Evolutionary conservation across 2,888 invertebrate genomes (phyloP).

Genomic region (Tenodera sinensis): DNA sequence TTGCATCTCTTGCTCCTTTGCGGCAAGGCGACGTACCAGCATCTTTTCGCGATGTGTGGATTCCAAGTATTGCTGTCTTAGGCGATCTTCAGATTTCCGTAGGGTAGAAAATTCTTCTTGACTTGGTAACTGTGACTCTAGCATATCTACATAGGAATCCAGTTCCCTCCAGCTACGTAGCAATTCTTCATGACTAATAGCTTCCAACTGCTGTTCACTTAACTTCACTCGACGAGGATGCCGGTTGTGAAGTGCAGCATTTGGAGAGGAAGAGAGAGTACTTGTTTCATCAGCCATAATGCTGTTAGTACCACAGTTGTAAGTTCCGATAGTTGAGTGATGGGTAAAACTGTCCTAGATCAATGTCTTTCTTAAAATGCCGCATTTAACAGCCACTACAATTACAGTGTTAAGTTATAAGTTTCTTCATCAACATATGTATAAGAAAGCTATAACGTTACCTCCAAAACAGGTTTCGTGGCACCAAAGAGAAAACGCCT

Average conservation of each 20-base stretch:
- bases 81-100: slow-evolving; percentile 74
- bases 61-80: slow-evolving; percentile 78
- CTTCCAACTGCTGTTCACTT: slow-evolving; percentile 61
- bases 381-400: background rate
- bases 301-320: background rate
- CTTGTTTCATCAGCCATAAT: slow-evolving; percentile 25
- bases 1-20: slow-evolving; percentile 95
- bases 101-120: slow-evolving; percentile 58
- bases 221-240: slow-evolving; percentile 52
- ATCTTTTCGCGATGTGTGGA: slow-evolving; percentile 89
- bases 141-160: slow-evolving; percentile 70
- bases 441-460: background rate
- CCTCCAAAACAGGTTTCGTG: background rate
- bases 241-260: background rate
- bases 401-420: background rate
- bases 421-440: background rate
- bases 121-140: slow-evolving; percentile 70
- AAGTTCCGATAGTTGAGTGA: too few species aligned
- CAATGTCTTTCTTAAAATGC: background rate
- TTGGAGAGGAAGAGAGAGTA: slow-evolving; percentile 7
- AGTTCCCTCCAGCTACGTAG: slow-evolving; percentile 69
- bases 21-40: slow-evolving; percentile 84
- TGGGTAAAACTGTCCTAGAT: background rate
- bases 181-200: slow-evolving; percentile 61
- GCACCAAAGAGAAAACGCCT: too few species aligned